These are phyloP conservation scores for Bambusicola thoracicus DNA, from an alignment of 2,113 vertebrate species.

Conservation along the genomic window DNA sequence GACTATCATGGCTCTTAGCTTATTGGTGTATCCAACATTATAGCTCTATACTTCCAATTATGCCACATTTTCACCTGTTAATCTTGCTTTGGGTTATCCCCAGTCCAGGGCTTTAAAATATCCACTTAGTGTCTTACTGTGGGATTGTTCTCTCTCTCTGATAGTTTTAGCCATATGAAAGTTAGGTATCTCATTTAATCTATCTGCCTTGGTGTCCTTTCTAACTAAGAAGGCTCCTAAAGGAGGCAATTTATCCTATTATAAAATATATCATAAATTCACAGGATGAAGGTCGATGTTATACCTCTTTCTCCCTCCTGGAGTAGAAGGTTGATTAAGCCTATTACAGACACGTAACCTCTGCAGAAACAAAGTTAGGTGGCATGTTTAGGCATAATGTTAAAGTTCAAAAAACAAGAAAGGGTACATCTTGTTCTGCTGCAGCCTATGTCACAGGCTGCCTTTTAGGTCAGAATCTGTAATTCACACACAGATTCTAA, in stretches of 20 bases:
- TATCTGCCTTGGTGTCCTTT: neutral
- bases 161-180: neutral
- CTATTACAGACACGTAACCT: neutral
- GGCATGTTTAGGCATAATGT: neutral
- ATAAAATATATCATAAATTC: neutral
- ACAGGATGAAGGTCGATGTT: neutral
- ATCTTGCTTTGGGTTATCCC: neutral
- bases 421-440: neutral
- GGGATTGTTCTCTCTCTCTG: neutral
- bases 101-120: neutral
- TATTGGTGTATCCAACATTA: neutral
- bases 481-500: neutral
- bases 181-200: neutral
- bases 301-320: neutral
- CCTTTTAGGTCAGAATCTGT: neutral
- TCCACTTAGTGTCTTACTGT: neutral
- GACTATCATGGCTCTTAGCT: neutral
- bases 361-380: neutral
- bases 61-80: neutral
- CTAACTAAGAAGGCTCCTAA: neutral
- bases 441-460: accelerated
- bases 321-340: neutral
- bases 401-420: neutral
- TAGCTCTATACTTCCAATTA: neutral
- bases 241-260: neutral